Percentiles rank a stretch among this genome's conserved stretches.
Evolutionary conservation across 1,140 invertebrate genomes (phyloP).

Genomic region (Dermatophagoides farinae): DNA sequence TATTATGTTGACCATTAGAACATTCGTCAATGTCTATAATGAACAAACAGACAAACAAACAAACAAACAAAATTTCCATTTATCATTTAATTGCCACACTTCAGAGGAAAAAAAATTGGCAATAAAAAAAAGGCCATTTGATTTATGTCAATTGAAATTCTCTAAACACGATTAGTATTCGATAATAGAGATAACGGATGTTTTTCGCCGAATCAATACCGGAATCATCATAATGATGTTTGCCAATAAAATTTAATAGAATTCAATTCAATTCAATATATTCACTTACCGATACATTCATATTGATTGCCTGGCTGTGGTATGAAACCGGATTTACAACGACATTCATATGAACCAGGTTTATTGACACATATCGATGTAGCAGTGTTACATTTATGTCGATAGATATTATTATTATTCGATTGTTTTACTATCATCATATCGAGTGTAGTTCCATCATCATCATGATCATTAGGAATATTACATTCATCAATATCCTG

Average conservation of each 20-base stretch:
- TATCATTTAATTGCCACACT: neutral
- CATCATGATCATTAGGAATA: slow-evolving; percentile 27
- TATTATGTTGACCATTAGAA: slow-evolving; percentile 35
- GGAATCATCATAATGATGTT: no score
- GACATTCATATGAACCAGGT: slow-evolving; percentile 52
- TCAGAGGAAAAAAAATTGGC: neutral
- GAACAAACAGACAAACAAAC: neutral
- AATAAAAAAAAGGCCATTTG: no score
- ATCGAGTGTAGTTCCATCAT: no score
- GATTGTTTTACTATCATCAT: slow-evolving; percentile 26
- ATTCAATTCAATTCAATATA: neutral
- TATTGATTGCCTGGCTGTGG: slow-evolving; percentile 41
- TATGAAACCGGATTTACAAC: slow-evolving; percentile 55
- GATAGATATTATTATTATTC: slow-evolving; percentile 22
- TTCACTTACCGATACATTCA: slow-evolving; percentile 37
- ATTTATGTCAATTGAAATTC: no score
- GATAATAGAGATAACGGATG: no score
- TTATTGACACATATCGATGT: slow-evolving; percentile 52
- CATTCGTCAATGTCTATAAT: slow-evolving; percentile 51
- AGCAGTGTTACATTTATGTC: slow-evolving; percentile 53
- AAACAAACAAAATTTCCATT: no score
- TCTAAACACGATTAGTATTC: no score
- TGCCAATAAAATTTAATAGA: no score
- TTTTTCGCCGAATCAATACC: no score
- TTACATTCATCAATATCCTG: slow-evolving; percentile 62